Evolutionary conservation across 2,888 invertebrate genomes (phyloP), one percentile per base, ranked within the genome.

Genomic region (Rhagonycha fulva): DNA sequence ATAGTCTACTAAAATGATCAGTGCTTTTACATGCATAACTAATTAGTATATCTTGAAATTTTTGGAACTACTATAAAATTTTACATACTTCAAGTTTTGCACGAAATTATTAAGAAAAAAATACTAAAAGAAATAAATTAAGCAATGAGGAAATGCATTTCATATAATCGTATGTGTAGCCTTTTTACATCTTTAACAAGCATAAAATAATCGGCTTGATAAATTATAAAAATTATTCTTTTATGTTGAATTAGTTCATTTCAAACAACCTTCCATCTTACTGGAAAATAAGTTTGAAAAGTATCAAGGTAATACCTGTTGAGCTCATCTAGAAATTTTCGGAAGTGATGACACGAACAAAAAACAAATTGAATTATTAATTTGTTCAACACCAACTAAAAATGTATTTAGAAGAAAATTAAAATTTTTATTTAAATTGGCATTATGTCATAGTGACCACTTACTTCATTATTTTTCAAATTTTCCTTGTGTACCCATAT

Each of bases 11-110:
- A 79, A 76, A 80, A 80, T 79, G 78, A 75, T 78, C 78, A 79
- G 70, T 77, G 76, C 79, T 77, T 79, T 80, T 79, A 79, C 76
- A 80, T 75, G 78, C 79, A 80, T 78, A 79, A 80, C 79, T 78
- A 80, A 80, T 80, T 78, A 66, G 70, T 28, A 76, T 70, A 76
- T 70, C 71, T 78, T 66, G 63, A 66, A 23, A 66, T 66, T 66
- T 62, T 66, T 47, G n/a, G 47, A 47, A 47, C 3, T 7, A 19
- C 23, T 11, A 62, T 12, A n/a, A 62, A 62, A 23, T 62, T 62
- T 19, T 62, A 61, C n/a, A 2, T 61, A 14, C n/a, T 61, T 61
- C n/a, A 62, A 62, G 11, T 11, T 62, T 19, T 14, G 10, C 9
- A 7, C n/a, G 2, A 47, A 47, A n/a, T 47, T 47, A 47, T 47